Evolutionary conservation across 2,113 vertebrate species (phyloP).

Genomic region (Henicopernis longicauda): DNA sequence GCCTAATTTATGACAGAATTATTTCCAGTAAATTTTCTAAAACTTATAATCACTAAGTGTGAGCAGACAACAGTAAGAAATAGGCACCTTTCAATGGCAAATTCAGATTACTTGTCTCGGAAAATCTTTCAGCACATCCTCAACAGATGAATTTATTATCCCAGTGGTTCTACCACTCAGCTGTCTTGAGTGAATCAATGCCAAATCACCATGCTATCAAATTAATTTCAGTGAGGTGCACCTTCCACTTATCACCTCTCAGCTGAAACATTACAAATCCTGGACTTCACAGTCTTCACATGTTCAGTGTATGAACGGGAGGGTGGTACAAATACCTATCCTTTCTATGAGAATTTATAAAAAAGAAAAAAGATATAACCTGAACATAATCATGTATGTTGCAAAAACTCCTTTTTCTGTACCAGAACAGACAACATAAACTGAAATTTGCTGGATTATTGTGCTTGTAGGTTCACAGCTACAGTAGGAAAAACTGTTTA

Average conservation of each 20-base stretch:
- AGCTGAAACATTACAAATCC: not conserved
- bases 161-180: not conserved
- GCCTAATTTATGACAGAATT: not conserved
- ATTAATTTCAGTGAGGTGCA: not conserved
- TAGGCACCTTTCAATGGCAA: not conserved
- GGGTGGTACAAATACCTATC: not conserved
- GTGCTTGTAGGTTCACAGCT: not conserved
- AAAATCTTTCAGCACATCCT: not conserved
- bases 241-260: not conserved
- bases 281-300: not conserved
- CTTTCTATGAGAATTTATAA: not conserved
- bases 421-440: not conserved
- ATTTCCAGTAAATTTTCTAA: not conserved
- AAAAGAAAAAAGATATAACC: not conserved
- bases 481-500: not conserved
- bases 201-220: not conserved
- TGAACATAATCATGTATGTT: not conserved
- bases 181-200: not conserved
- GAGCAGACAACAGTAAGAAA: not conserved
- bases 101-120: not conserved
- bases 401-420: not conserved
- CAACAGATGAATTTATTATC: not conserved
- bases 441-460: not conserved
- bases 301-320: not conserved
- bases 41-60: not conserved